Evolutionary conservation across 2,888 invertebrate species (phyloP), one percentile per base, ranked within the genome.

Genomic region (Ophioninae sp.): DNA sequence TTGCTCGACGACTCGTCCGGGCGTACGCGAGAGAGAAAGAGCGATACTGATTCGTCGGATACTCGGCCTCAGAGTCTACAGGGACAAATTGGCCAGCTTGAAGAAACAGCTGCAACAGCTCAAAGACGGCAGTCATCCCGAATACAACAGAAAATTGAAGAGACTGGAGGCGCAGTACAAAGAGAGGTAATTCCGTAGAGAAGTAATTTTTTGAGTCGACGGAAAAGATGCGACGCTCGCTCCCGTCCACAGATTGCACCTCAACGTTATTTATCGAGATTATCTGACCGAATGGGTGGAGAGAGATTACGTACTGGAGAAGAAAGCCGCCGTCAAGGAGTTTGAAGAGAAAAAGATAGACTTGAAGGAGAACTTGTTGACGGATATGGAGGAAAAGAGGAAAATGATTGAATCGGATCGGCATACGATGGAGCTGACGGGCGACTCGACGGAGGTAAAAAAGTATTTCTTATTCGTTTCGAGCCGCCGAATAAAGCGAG

Each of bases 331-430:
- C 0, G 96, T 95, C 0, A 97, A 97, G 91, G 99, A 99, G 90
- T 98, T 97, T 93, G 98, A 99, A 90, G 98, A 99, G 90, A 98
- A 98, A 93, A 98, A 98, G 93, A 95, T 97, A 86, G 99, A 99
- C 91, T 93, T 99, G 22, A 95, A 96, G 88, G 98, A 98, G 92
- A 98, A 96, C 93, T 93, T 99, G 58, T 94, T 99, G 41, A 95
- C 96, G 51, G 99, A 99, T 92, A 96, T 98, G 91, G 99, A 99
- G 91, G 99, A 99, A 89, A 98, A 98, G 90, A 95, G 96, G 89
- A 96, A 97, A 88, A 95, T 96, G 88, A 97, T 99, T 77, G 99
- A 99, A 93, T 95, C 95, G 81, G 99, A 99, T 91, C 93, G 98
- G 78, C 95, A 96, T 85, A 96, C 96, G 71, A 96, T 99, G 95